A percentile compares a stretch with the other conserved stretches of the same genome.
Conservation (phyloP, 2,888 invertebrate genomes). For the Tromatobia lineatoria region DNA sequence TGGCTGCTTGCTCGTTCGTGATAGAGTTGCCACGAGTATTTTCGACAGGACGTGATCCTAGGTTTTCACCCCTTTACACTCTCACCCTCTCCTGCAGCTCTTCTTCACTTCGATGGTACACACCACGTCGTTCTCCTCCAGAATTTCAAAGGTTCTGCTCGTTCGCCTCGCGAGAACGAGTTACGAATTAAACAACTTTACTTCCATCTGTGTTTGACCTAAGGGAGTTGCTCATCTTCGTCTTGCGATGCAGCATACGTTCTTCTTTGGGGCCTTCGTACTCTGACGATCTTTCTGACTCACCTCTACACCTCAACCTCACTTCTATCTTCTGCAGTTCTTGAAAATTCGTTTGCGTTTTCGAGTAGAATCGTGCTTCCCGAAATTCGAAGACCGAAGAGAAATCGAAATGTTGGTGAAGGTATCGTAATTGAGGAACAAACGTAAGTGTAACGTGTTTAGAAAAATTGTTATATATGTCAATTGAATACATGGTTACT, state of each 20-base stretch:
- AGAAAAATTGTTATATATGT: background rate
- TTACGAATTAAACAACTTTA: conserved; percentile 66
- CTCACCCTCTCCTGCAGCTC: conserved; percentile 15
- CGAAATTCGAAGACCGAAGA: background rate
- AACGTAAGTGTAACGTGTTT: background rate
- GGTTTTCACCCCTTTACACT: conserved; percentile 43
- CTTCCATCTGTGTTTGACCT: conserved; percentile 43
- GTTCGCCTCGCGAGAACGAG: conserved; percentile 44
- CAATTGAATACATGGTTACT: no score
- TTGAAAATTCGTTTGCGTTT: conserved; percentile 4
- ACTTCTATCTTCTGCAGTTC: conserved; percentile 1
- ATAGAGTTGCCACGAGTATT: conserved; percentile 66
- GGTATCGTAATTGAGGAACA: background rate
- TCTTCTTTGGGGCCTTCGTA: background rate
- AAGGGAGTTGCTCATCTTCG: conserved; percentile 23
- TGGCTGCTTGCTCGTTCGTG: conserved; percentile 52
- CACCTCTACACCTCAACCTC: conserved; percentile 15
- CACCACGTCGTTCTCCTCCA: conserved; percentile 45
- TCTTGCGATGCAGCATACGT: conserved; percentile 16
- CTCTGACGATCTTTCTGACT: conserved; percentile 27
- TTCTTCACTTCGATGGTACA: conserved; percentile 35
- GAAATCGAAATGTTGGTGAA: background rate
- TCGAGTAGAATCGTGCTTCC: background rate
- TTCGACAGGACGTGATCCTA: conserved; percentile 68
- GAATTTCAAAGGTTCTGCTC: conserved; percentile 62